These are phyloP conservation scores for Liolophura sinensis DNA, from an alignment of 1,140 invertebrate genomes.

Conservation along the genomic window DNA sequence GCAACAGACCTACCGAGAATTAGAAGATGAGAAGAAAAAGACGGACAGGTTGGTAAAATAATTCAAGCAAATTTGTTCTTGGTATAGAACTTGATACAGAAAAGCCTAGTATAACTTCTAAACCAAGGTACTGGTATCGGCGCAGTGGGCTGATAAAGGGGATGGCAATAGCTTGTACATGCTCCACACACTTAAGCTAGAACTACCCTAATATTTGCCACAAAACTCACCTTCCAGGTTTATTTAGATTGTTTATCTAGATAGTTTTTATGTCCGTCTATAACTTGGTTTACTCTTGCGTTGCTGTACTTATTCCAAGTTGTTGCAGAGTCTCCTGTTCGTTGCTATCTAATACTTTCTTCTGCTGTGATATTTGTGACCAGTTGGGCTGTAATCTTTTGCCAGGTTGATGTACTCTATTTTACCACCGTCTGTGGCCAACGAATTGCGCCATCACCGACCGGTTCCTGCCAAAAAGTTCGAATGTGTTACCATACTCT, in stretches of 20 bases:
- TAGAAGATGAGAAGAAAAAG: conserved; percentile 95
- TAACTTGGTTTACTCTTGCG: too few relatives aligned
- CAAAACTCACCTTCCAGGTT: too few relatives aligned
- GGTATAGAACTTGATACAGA: not conserved
- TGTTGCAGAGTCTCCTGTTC: not conserved
- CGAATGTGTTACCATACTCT: conserved; percentile 54
- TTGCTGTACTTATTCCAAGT: not conserved
- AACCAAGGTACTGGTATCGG: too few relatives aligned
- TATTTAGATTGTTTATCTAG: too few relatives aligned
- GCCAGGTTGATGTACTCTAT: conserved; percentile 89
- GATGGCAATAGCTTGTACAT: too few relatives aligned
- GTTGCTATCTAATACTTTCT: not conserved
- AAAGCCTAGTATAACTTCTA: not conserved
- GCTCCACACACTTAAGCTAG: too few relatives aligned
- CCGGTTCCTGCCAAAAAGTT: conserved; percentile 62
- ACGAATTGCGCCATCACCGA: conserved; percentile 85
- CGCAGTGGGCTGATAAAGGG: too few relatives aligned
- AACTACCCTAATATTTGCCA: too few relatives aligned
- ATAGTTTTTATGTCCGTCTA: too few relatives aligned
- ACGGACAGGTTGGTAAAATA: conserved; percentile 80
- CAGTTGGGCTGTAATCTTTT: conserved; percentile 13
- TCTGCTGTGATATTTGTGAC: too few relatives aligned
- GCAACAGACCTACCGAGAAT: conserved; percentile 90
- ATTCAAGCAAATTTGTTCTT: conserved; percentile 27
- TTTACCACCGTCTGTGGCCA: conserved; percentile 89